Base-by-base conservation (phyloP, 2,888 invertebrate species). In the Nomada fucata region DNA sequence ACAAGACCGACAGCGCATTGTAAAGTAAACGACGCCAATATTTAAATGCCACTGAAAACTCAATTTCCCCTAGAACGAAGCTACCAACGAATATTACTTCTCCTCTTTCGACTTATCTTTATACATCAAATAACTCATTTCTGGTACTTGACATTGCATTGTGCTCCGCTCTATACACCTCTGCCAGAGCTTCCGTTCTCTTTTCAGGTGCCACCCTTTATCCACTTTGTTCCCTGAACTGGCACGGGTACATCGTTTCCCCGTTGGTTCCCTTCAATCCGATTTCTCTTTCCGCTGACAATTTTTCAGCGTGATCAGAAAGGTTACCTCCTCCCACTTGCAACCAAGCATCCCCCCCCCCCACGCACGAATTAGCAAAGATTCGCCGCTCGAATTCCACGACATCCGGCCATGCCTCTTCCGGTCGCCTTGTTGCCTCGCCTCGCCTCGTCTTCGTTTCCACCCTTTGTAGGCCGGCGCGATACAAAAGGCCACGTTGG, bases 301-400 rank as follows among this genome's bases (percentile, higher is more conserved):
- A 76, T 74, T 72, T 82, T 82, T 82, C 71, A 52, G 15, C 59
- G 9, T 44, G 26, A 53, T 78, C 67, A 44, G 73, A 44, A 47
- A 20, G 36, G 23, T n/a, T n/a, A 79, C 79, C 84, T 11, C 44
- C 52, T 23, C 23, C 85, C 85, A 77, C 84, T 74, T 77, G 76
- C 69, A 71, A 77, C 85, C 84, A 61, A 59, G 36, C 68, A 79
- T 57, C 86, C 85, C 80, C 83, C 87, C 83, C 79, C 26, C 1
- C 44, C 44, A 2, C 47, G 74, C 78, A 71, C 79, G 82, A 87
- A 89, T 90, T 89, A 90, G 87, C 85, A 64, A 76, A 59, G 82
- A 88, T 85, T 80, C 86, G 79, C 80, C 74, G 69, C 73, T 61
- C 68, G 69, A 64, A 85, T 83, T 82, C 83, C 79, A 76, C 57